Conservation (phyloP, 2,113 vertebrate genomes). For the Oreotrochilus melanogaster region DNA sequence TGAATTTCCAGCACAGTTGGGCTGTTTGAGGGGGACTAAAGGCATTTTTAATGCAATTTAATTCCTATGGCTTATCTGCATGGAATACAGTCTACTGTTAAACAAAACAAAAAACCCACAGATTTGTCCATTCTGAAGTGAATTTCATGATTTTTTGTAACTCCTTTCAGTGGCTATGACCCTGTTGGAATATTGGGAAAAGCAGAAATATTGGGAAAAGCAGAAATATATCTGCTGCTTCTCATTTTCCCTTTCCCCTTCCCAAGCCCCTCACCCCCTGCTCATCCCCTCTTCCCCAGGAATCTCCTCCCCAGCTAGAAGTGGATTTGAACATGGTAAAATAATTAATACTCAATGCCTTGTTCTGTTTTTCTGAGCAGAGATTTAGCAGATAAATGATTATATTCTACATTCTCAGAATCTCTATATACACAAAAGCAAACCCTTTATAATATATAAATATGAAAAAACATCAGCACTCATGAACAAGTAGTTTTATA, state of each 20-base stretch:
- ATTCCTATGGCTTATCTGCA: constrained; percentile 31
- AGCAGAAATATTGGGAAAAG: background rate
- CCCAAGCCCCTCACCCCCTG: background rate
- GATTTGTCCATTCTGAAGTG: background rate
- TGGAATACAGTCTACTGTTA: constrained; percentile 2
- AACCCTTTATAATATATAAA: background rate
- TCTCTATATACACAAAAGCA: rapidly evolving
- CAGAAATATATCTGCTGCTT: background rate
- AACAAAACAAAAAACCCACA: background rate
- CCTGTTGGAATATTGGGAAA: background rate
- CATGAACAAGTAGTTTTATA: background rate
- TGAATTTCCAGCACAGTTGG: constrained; percentile 4
- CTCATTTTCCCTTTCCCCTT: background rate
- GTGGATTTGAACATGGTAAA: background rate
- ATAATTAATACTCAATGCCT: background rate
- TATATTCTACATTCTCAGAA: background rate
- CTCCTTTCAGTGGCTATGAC: background rate
- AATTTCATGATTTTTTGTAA: background rate
- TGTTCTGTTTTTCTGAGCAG: background rate
- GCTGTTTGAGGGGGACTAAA: background rate
- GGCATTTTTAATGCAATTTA: background rate
- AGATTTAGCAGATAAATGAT: background rate
- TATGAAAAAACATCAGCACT: background rate
- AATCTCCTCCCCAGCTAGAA: background rate
- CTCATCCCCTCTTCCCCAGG: background rate